Evolutionary conservation across 2,113 vertebrate species (phyloP), one percentile per base, ranked within the genome.

Genomic region (Ailurus styani): DNA sequence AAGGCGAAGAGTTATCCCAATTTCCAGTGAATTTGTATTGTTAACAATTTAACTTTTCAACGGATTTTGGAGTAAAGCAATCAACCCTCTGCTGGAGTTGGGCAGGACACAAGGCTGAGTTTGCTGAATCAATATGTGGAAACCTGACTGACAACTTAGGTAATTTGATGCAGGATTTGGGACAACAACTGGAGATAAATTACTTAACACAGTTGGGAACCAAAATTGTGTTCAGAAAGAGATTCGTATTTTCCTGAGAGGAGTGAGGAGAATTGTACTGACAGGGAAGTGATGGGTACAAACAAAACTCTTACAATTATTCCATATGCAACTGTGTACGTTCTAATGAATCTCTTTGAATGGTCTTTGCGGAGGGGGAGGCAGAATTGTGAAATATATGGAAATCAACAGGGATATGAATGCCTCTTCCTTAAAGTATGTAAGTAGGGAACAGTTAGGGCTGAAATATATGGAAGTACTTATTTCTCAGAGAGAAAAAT

Each of bases 21-120:
- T 97, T 98, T 95, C 96, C 90, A 57, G 18, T 87, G 96, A 97
- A 97, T 98, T 97, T 98, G 96, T 98, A 96, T 95, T 95, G 87
- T 94, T 98, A 96, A 50, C 91, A 92, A 91, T 75, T 97, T 93
- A 94, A 96, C 97, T 98, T 97, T 90, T 96, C 96, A 95, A 96
- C 97, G 72, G 93, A 89, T 78, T 97, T 96, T 92, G 84, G 27
- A 96, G 64, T n/a, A 96, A 97, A 98, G n/a, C 52, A 97, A 66
- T 96, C 95, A 98, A 31, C 89, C 87, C 34, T 98, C 87, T 96
- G 92, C 72, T 93, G 87, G 57, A 92, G 55, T 68, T 95, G 85
- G 77, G 82, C 27, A 66, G 40, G 64, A 77, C 37, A 84, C 1
- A 34, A 70, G 29, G 52, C 82, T 90, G 82, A 90, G 94, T 96